Base-by-base conservation (phyloP, 2,888 invertebrate species). In the Torymus texanus region DNA sequence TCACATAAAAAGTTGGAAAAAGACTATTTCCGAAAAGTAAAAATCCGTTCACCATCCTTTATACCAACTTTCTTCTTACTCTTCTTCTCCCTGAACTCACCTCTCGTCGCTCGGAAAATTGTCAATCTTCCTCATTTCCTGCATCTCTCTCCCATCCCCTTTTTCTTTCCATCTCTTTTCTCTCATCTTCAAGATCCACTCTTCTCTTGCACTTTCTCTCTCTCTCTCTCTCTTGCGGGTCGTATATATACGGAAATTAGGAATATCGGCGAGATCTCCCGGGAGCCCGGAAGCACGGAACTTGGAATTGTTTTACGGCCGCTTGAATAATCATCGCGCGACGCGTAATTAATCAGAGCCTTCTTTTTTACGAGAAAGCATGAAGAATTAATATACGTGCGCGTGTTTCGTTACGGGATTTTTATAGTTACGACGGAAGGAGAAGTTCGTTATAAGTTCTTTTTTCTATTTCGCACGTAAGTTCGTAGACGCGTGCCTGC, bases 231-330 rank as follows among this genome's bases (percentile, higher is more conserved):
- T 56, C 18, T 50, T 29, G 16, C 58, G 3, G 21, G 41, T 18
- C 24, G 12, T n/a, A 14, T 24, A n/a, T 58, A 21, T 56, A 58
- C 68, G 62, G 61, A 71, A 71, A 71, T 77, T 77, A 71, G 70
- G 68, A 71, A 75, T 75, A 75, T 75, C 29, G 67, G 75, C 59
- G 61, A 61, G 1, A 8, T 8, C 41, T 8, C 8, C 41, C 5
- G 75, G 67, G 68, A 75, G 53, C 18, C 10, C 11, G n/a, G 5
- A 55, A n/a, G n/a, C 67, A 16, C 21, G 8, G 8, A 67, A n/a
- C 61, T 62, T 62, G 53, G 58, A n/a, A 74, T 74, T 74, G 65
- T 74, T 74, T 74, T 74, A 74, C 58, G 56, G 55, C n/a, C 41
- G 53, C 50, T 55, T 65, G 50, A 65, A 65, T 58, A 65, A 74